Conservation (phyloP, 2,888 invertebrate genomes). For the Tetrapedia diversipes region DNA sequence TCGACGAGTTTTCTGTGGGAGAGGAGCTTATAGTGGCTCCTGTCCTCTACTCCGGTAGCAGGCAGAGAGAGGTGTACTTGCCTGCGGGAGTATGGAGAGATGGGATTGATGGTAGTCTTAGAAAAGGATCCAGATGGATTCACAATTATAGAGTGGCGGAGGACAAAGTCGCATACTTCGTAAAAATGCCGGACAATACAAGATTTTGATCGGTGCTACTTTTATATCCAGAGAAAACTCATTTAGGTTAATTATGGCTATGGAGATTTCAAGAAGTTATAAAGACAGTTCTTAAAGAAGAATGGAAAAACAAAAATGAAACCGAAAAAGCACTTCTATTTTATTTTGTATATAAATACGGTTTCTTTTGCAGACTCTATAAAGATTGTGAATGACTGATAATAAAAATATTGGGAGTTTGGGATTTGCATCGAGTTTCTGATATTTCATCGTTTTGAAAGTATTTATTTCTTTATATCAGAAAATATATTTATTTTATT, state of each 20-base stretch:
- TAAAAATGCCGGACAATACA: constrained; percentile 92
- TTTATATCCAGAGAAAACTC: too few relatives aligned
- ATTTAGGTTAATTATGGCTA: too few relatives aligned
- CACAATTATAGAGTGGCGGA: constrained; percentile 92
- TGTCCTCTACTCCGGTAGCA: constrained; percentile 88
- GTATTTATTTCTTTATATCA: constrained; percentile 54
- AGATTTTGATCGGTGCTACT: constrained; percentile 88
- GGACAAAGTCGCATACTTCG: constrained; percentile 92
- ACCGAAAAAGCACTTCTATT: too few relatives aligned
- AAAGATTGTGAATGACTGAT: constrained; percentile 16
- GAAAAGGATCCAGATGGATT: constrained; percentile 95
- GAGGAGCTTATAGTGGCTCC: constrained; percentile 96
- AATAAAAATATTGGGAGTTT: too few relatives aligned
- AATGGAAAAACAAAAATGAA: too few relatives aligned
- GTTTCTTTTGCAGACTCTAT: neutral
- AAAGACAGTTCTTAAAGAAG: too few relatives aligned
- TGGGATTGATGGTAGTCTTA: constrained; percentile 92
- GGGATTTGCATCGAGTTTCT: constrained; percentile 2
- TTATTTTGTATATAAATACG: neutral
- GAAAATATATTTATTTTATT: constrained; percentile 59
- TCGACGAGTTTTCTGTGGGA: constrained; percentile 95
- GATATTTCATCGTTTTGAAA: constrained; percentile 14
- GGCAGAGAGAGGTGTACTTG: constrained; percentile 92
- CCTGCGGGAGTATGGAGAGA: constrained; percentile 97
- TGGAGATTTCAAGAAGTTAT: neutral